Percentiles rank a stretch among this genome's conserved stretches.
Evolutionary conservation across 2,113 vertebrate species (phyloP).

Genomic region (Rhynchopsitta pachyrhyncha): DNA sequence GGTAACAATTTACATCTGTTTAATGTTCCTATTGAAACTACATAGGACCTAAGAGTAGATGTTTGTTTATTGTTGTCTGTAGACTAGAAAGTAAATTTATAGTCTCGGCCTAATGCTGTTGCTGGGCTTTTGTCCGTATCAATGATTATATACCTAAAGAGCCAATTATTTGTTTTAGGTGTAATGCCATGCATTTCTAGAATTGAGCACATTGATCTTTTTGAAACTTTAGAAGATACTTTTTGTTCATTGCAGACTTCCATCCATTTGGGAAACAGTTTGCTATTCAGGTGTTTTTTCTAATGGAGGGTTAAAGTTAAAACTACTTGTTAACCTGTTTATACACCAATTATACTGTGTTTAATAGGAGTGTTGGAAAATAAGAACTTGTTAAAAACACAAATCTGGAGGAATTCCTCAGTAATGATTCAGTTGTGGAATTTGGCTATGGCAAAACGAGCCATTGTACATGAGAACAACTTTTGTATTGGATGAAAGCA

Average conservation of each 20-base stretch:
- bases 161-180: background rate
- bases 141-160: background rate
- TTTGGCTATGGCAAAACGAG: background rate
- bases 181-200: background rate
- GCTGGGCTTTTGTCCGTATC: background rate
- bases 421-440: background rate
- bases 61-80: background rate
- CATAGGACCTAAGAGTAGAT: background rate
- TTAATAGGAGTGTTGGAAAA: background rate
- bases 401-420: background rate
- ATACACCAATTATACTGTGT: background rate
- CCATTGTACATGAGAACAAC: background rate
- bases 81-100: background rate
- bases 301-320: background rate
- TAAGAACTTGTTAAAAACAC: background rate
- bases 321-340: background rate
- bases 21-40: background rate
- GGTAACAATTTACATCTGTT: slow-evolving; percentile 77
- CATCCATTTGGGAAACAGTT: background rate
- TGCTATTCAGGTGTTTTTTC: background rate
- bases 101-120: background rate
- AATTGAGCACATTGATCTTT: background rate
- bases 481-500: background rate
- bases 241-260: background rate
- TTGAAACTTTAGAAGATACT: background rate